Evolutionary conservation across 2,797 vertebrate genomes (phyloP).

Genomic region (Tangara arthus): DNA sequence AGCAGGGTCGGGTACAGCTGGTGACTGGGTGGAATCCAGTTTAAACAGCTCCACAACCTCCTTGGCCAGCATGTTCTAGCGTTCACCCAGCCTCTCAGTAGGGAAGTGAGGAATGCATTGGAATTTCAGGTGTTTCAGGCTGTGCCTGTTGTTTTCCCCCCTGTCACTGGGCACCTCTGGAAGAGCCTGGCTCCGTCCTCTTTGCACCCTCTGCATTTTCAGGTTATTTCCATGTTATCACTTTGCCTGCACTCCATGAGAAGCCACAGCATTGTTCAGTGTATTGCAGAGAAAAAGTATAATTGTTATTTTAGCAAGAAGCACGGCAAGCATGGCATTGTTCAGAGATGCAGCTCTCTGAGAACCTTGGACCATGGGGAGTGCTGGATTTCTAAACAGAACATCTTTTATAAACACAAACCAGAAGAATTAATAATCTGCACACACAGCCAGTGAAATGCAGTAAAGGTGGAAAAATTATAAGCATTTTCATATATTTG

Average conservation of each 20-base stretch:
- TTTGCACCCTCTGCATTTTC: background rate
- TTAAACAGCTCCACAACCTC: background rate
- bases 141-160: background rate
- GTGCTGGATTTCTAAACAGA: background rate
- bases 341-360: background rate
- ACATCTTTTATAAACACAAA: background rate
- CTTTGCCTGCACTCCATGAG: background rate
- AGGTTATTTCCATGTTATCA: background rate
- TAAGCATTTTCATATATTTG: background rate
- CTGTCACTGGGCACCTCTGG: background rate
- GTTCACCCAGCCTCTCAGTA: background rate
- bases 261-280: background rate
- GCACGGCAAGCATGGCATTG: fast-evolving
- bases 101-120: background rate
- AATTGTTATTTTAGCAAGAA: background rate
- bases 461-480: background rate
- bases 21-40: fast-evolving
- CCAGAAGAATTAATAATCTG: background rate
- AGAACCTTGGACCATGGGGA: background rate
- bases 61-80: background rate
- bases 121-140: background rate
- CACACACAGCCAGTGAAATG: background rate
- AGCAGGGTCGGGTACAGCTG: background rate
- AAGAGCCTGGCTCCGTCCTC: background rate
- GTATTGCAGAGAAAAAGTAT: background rate